Percentiles rank a stretch among this genome's conserved stretches.
Conservation (phyloP, 2,888 invertebrate species). For the Cybosia mesomella region DNA sequence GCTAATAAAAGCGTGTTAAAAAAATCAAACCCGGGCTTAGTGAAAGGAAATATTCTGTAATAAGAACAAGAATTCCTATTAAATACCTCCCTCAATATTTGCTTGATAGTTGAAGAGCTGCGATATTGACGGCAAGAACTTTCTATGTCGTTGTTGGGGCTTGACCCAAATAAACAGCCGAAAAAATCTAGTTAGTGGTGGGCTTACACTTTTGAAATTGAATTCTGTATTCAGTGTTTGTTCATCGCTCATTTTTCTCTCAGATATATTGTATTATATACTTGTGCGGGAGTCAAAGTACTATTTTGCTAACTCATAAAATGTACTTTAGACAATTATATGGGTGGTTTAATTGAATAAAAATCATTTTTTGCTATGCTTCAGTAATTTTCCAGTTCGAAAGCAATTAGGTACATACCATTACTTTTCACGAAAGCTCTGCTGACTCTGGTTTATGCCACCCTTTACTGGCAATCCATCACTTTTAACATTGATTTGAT, state of each 20-base stretch:
- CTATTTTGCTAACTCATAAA: background rate
- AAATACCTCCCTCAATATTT: conserved; percentile 52
- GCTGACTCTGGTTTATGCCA: too few relatives aligned
- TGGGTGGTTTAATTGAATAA: background rate
- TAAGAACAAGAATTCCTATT: conserved; percentile 16
- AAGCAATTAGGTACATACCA: too few relatives aligned
- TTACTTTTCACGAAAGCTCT: too few relatives aligned
- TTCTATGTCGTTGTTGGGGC: conserved; percentile 63
- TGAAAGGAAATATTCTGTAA: background rate
- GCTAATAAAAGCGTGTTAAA: background rate
- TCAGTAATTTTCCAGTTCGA: too few relatives aligned
- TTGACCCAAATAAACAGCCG: conserved; percentile 78
- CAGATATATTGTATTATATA: background rate
- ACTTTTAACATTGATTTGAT: conserved; percentile 15
- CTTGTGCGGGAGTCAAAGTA: background rate
- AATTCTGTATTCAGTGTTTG: conserved; percentile 63
- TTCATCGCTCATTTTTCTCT: conserved; percentile 52
- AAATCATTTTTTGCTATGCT: background rate
- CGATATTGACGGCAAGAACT: conserved; percentile 73
- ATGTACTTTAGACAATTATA: background rate
- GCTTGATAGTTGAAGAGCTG: conserved; percentile 55
- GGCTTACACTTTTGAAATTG: conserved; percentile 73
- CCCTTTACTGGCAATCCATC: too few relatives aligned
- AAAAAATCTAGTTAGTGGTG: conserved; percentile 71
- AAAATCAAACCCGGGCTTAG: background rate